A percentile compares a stretch with the other conserved stretches of the same genome.
phyloP scores from a whole-genome alignment of 1,140 invertebrate species.

The Steinernema khuongi region DNA sequence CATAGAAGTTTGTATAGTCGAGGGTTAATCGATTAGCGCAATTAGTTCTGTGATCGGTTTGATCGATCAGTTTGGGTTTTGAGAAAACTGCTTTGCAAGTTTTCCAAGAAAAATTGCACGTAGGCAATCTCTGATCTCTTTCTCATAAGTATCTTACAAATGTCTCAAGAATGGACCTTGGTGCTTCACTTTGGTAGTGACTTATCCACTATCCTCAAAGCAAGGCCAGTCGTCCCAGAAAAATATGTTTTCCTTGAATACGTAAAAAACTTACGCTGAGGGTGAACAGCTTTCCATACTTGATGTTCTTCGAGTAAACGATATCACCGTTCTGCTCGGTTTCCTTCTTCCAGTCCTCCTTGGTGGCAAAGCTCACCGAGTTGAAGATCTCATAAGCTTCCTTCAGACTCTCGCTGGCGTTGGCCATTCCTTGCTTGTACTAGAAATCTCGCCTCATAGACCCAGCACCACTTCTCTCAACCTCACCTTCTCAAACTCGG shows the following conservation, averaged over 20 bases:
- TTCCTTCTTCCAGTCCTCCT: constrained; percentile 13
- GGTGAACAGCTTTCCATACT: not conserved
- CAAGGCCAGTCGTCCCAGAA: too few species aligned
- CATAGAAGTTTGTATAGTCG: not conserved
- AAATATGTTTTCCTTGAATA: not conserved
- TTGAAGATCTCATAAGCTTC: not conserved
- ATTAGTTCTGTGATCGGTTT: not conserved
- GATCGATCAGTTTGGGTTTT: not conserved
- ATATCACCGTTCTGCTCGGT: not conserved
- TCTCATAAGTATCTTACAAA: too few species aligned
- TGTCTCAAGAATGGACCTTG: too few species aligned
- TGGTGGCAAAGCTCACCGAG: not conserved
- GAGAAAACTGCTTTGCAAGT: too few species aligned
- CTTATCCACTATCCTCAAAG: too few species aligned
- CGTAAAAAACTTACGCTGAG: not conserved
- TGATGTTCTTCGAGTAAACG: constrained; percentile 2
- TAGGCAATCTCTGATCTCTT: too few species aligned
- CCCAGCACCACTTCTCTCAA: not conserved
- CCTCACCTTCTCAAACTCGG: not conserved
- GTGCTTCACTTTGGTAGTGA: too few species aligned
- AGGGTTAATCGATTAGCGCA: not conserved
- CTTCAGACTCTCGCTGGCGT: not conserved
- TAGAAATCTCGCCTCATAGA: not conserved
- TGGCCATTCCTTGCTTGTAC: not conserved
- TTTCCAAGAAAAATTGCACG: too few species aligned